Evolutionary conservation across 37 sponge, comb jelly and placozoan species (phyloP).

Genomic region (Aphrocallistes beatrix): DNA sequence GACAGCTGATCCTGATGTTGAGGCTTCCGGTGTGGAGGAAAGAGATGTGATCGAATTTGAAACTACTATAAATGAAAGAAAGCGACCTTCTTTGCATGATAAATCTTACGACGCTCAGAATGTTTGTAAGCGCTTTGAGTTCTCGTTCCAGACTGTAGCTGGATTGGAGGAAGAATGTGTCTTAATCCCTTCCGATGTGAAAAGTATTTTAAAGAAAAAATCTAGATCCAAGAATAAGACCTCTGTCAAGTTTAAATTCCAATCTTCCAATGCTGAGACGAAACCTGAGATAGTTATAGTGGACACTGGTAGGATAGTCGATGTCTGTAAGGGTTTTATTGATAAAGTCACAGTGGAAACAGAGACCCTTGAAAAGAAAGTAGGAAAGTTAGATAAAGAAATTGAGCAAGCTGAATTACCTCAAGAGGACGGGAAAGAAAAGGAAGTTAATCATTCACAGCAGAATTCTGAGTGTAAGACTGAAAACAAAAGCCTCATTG

Average conservation of each 20-base stretch:
- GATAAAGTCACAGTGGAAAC: slow-evolving; percentile 20
- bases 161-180: too few relatives aligned
- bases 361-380: neutral
- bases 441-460: too few relatives aligned
- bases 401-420: neutral
- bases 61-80: neutral
- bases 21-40: neutral
- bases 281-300: slow-evolving; percentile 17
- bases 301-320: slow-evolving; percentile 38
- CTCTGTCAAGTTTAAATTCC: neutral
- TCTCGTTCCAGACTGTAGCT: neutral
- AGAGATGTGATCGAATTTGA: neutral
- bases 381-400: neutral
- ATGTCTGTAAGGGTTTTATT: slow-evolving; percentile 56
- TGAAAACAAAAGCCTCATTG: too few relatives aligned
- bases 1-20: neutral
- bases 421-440: too few relatives aligned
- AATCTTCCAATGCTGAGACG: neutral
- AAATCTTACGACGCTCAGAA: neutral
- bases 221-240: neutral
- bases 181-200: neutral
- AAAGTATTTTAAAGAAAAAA: neutral
- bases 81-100: neutral
- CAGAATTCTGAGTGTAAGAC: too few relatives aligned
- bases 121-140: neutral